Conservation (phyloP, 2,888 invertebrate species). For the Drosophila incognita region DNA sequence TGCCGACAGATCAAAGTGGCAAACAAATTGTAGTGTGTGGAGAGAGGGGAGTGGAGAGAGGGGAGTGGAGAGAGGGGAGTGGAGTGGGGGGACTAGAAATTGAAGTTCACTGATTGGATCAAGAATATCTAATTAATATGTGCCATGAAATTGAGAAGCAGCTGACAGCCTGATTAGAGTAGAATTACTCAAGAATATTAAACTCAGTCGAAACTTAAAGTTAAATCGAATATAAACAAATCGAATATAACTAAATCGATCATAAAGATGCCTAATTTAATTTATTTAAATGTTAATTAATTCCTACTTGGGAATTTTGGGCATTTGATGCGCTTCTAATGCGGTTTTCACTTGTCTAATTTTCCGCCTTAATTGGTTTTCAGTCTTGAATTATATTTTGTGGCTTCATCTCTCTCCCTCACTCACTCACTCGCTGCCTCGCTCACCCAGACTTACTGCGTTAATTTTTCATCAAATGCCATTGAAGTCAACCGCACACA, state of each 20-base stretch:
- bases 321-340: background rate
- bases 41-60: rapidly evolving
- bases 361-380: background rate
- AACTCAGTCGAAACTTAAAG: background rate
- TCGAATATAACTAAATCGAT: background rate
- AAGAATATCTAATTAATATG: background rate
- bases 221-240: background rate
- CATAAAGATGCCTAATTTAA: background rate
- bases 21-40: background rate
- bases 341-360: background rate
- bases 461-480: conserved; percentile 59
- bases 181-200: background rate
- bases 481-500: conserved; percentile 58
- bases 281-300: background rate
- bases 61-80: too few relatives aligned
- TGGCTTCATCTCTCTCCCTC: background rate
- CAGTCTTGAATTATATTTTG: conserved; percentile 6
- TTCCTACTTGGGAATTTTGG: background rate
- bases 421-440: background rate
- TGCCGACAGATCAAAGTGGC: conserved; percentile 10
- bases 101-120: background rate
- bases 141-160: background rate
- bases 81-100: rapidly evolving
- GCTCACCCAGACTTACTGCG: conserved; percentile 13
- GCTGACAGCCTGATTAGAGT: background rate